Evolutionary conservation across 2,113 vertebrate genomes (phyloP), one percentile per base, ranked within the genome.

Genomic region (Tenebrosternarchus preto): DNA sequence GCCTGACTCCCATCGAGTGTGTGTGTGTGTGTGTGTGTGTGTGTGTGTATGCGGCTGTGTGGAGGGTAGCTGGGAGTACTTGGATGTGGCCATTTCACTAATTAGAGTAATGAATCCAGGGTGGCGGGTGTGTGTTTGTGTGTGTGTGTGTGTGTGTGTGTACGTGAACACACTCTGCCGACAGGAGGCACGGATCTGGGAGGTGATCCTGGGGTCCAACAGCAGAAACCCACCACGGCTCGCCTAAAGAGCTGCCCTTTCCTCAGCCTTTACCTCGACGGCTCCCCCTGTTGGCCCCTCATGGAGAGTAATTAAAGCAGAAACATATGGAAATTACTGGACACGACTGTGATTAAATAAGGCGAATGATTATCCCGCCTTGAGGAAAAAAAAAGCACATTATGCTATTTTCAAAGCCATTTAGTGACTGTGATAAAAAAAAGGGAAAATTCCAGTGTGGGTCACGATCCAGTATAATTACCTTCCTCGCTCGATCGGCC

Each of bases 341-440:
- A 92, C 90, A 88, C 84, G 89, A 88, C 91, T 84, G 70, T 90
- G 89, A 92, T 91, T 92, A 92, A 91, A 93, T 89, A 92, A 91
- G 86, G 88, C 89, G 84, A 87, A 80, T 80, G 81, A 91, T 90
- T 87, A 91, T 87, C 88, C 89, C 86, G 87, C 89, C 91, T 89
- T 84, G 82, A 89, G 88, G 83, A 90, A 81, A 90, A 73, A 82
- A 84, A 87, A 85, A 86, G 86, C 88, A 90, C 91, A 91, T 92
- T 90, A 91, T 89, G 84, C 90, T 85, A 81, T 89, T 93, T 92
- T 91, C 87, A 90, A 91, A 93, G 92, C 91, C 90, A 91, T 92
- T 92, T 92, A 90, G 87, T 76, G 29, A 91, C 89, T 90, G 88
- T 79, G 83, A 87, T 83, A 55, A 27, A 20, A n/a, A 39, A 55